Evolutionary conservation across 2,797 vertebrate species (phyloP).

Genomic region (Petrocephalus sullivani): DNA sequence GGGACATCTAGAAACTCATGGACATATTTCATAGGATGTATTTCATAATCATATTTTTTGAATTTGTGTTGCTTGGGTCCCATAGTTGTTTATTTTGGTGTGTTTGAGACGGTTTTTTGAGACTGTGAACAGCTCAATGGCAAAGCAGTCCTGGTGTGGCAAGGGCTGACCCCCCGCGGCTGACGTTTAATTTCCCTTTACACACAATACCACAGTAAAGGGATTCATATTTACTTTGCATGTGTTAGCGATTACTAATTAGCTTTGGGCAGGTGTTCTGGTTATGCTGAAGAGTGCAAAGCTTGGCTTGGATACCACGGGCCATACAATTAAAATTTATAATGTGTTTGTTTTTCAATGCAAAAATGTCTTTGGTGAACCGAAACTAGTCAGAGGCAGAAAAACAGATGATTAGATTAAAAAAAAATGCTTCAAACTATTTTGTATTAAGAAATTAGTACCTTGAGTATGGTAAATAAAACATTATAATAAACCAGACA

Average conservation of each 20-base stretch:
- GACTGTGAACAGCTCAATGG: neutral
- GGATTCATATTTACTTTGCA: conserved; percentile 48
- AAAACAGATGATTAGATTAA: conserved; percentile 18
- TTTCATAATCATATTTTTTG: neutral
- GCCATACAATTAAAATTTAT: conserved; percentile 63
- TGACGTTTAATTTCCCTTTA: conserved; percentile 50
- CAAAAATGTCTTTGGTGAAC: conserved; percentile 32
- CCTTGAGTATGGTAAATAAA: neutral
- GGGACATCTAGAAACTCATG: too few species aligned
- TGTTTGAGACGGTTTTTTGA: neutral
- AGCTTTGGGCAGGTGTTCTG: conserved; percentile 53
- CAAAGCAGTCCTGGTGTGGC: neutral
- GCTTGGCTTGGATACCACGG: conserved; percentile 47
- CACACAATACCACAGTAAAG: conserved; percentile 50
- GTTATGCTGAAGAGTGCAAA: conserved; percentile 55
- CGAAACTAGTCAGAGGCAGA: conserved; percentile 54
- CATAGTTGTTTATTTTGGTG: neutral
- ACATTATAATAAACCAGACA: neutral
- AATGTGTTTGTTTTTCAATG: conserved; percentile 68
- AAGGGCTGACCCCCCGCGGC: conserved; percentile 23
- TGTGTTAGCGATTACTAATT: conserved; percentile 68
- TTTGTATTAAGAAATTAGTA: conserved; percentile 2
- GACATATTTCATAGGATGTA: neutral
- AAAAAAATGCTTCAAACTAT: conserved; percentile 9
- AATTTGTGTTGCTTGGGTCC: neutral